Evolutionary conservation across 2,888 invertebrate species (phyloP), one percentile per base, ranked within the genome.

Genomic region (Trichogramma evanescens): DNA sequence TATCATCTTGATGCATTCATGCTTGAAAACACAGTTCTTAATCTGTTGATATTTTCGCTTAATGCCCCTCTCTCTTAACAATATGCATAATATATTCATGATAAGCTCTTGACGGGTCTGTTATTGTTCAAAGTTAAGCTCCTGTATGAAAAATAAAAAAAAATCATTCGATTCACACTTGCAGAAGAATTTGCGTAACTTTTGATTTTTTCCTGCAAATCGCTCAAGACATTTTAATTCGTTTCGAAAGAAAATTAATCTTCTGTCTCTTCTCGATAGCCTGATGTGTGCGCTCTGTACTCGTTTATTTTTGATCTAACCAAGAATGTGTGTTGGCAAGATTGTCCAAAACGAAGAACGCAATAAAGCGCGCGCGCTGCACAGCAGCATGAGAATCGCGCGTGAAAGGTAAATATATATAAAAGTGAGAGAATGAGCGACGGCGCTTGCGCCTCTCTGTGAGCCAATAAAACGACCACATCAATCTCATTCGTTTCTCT

Each of bases 231-330:
- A 57, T 62, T 64, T 64, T 64, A 64, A 64, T 64, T 26, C 61
- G 61, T 64, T 62, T 64, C 59, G 26, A 54, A 61, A 56, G 61
- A 59, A 61, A 64, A 64, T 61, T 64, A 61, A 64, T 64, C 61
- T 61, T 61, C 59, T 59, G 65, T 59, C 61, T 62, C 61, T 59
- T 59, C 52, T 55, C 43, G 53, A 26, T 48, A 48, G 45, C 38
- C 48, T 48, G 46, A 58, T 58, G 48, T 50, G 26, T 49, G 50
- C 40, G 49, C 53, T 7, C 55, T 57, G 54, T 26, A 26, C 26
- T 26, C 26, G 26, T 26, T 26, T 26, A 26, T 26, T 26, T 26
- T 54, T 63, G 61, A 65, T 62, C 66, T 63, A 58, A 54, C 56
- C 59, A 59, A 56, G 59, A 64, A 62, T 58, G 26, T 26, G 3